Percentiles rank a stretch among this genome's conserved stretches.
Conservation (phyloP, 2,797 vertebrate species). For the Pteropus rufus region DNA sequence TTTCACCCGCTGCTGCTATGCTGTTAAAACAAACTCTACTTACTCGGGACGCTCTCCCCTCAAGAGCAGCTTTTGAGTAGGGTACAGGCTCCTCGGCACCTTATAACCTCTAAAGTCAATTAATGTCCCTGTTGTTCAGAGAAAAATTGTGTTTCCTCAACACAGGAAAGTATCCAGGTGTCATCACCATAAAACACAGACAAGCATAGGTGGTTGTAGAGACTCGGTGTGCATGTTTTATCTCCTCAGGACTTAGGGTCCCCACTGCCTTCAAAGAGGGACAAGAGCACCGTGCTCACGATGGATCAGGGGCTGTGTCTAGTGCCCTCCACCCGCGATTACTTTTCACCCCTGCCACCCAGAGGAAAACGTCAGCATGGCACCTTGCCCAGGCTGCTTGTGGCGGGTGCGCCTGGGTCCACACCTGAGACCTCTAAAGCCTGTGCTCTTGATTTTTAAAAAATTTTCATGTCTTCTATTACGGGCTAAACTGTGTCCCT, state of each 20-base stretch:
- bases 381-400: not conserved
- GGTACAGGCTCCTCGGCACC: not conserved
- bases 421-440: not conserved
- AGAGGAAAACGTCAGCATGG: not conserved
- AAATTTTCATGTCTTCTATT: not conserved
- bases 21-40: not conserved
- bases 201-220: accelerated
- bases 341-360: not conserved
- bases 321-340: not conserved
- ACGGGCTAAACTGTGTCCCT: not conserved
- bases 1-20: not conserved
- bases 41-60: too few relatives aligned
- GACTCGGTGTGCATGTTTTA: accelerated
- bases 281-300: accelerated
- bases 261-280: not conserved
- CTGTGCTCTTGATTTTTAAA: not conserved
- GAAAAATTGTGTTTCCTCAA: not conserved
- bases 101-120: not conserved
- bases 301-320: not conserved
- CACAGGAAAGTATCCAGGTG: not conserved
- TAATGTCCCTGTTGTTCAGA: not conserved
- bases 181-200: accelerated
- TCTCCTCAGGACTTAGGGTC: not conserved
- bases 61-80: not conserved
- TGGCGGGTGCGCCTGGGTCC: accelerated